Conservation (phyloP, 2,797 vertebrate species). For the Manis pentadactyla region DNA sequence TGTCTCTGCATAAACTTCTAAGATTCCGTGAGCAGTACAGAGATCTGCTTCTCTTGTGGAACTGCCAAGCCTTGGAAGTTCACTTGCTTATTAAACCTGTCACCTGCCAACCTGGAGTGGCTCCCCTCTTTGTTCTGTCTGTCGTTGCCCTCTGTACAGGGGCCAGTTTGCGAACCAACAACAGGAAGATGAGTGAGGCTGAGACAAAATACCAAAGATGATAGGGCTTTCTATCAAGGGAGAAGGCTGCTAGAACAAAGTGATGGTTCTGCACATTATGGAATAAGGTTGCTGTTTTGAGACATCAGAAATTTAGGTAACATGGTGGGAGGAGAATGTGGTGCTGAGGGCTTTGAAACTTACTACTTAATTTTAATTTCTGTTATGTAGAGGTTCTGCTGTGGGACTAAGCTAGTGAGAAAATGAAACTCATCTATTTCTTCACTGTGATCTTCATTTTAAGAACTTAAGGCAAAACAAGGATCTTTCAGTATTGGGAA, state of each 20-base stretch:
- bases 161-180: neutral
- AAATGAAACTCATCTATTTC: neutral
- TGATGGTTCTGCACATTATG: neutral
- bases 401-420: neutral
- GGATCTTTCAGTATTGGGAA: neutral
- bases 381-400: neutral
- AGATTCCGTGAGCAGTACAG: neutral
- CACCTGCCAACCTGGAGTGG: neutral
- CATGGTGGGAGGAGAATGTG: neutral
- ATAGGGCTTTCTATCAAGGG: neutral
- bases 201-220: neutral
- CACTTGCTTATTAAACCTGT: neutral
- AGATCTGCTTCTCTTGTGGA: neutral
- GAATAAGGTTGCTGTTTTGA: neutral
- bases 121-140: neutral
- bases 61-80: neutral
- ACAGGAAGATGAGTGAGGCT: neutral
- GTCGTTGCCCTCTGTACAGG: neutral
- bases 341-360: neutral
- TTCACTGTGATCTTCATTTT: slow-evolving; percentile 15
- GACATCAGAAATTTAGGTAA: neutral
- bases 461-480: neutral
- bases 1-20: neutral
- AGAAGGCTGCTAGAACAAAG: neutral
- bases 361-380: neutral